Conservation (phyloP, 2,113 vertebrate species). For the Percina caprodes region DNA sequence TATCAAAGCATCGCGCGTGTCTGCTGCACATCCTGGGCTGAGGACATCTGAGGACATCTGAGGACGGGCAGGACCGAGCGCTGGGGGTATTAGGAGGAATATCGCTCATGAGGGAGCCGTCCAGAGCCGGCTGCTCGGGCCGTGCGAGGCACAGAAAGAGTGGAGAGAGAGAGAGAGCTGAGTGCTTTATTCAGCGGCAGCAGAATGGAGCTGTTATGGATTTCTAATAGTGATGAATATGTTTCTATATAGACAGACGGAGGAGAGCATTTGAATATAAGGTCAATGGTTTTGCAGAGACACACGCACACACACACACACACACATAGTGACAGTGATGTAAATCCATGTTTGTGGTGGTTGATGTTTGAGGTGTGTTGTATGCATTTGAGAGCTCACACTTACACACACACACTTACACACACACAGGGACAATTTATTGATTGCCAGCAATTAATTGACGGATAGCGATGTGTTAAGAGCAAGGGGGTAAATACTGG, state of each 20-base stretch:
- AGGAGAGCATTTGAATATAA: conserved; percentile 33
- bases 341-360: background rate
- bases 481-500: conserved; percentile 11
- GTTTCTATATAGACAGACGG: conserved; percentile 22
- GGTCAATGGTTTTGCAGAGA: background rate
- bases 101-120: conserved; percentile 32
- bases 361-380: background rate
- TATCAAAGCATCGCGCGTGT: conserved; percentile 1
- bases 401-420: background rate
- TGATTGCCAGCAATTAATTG: conserved; percentile 40
- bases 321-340: background rate
- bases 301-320: background rate
- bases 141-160: conserved; percentile 1
- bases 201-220: conserved; percentile 59
- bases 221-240: conserved; percentile 72
- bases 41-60: no score
- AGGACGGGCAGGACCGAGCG: background rate
- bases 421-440: background rate
- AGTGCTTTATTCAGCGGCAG: conserved; percentile 32
- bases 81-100: background rate
- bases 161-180: conserved; percentile 6
- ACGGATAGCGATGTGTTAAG: conserved; percentile 58
- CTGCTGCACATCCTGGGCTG: no score
- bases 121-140: conserved; percentile 24
- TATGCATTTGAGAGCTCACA: background rate